These are phyloP conservation scores for Cataglyphis albicans DNA, from an alignment of 2,888 invertebrate genomes.

Conservation along the genomic window DNA sequence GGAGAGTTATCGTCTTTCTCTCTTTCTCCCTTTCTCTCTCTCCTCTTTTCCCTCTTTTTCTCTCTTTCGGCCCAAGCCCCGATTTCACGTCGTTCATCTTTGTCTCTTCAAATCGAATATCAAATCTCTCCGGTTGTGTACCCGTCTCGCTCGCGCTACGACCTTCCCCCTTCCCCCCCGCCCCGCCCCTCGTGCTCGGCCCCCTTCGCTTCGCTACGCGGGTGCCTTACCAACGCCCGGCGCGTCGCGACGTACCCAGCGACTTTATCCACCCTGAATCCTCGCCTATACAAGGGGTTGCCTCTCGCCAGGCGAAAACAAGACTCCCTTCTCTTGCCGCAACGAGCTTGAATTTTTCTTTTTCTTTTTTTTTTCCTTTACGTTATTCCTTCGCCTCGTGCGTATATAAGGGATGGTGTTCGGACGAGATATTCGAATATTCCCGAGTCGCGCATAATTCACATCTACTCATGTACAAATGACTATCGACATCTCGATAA, in stretches of 20 bases:
- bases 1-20: constrained; percentile 57
- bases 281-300: constrained; percentile 72
- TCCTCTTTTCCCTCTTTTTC: background rate
- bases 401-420: background rate
- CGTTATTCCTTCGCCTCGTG: background rate
- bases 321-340: constrained; percentile 55
- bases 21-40: background rate
- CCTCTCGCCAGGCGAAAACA: constrained; percentile 65
- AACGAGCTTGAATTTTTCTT: background rate
- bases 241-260: constrained; percentile 66
- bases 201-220: constrained; percentile 63
- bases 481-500: constrained; percentile 15
- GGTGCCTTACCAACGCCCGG: constrained; percentile 68
- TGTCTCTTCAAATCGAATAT: constrained; percentile 40
- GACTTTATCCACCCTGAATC: constrained; percentile 75
- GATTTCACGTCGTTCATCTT: constrained; percentile 36
- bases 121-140: constrained; percentile 54
- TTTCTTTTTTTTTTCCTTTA: constrained; percentile 5
- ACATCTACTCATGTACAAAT: background rate
- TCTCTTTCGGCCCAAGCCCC: constrained; percentile 47
- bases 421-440: background rate
- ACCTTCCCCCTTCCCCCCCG: constrained; percentile 21
- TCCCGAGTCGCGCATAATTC: constrained; percentile 2
- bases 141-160: constrained; percentile 33
- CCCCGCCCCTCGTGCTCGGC: constrained; percentile 53